These are phyloP conservation scores for Prosopocoilus inquinatus DNA, from an alignment of 2,888 invertebrate genomes.

Conservation along the genomic window DNA sequence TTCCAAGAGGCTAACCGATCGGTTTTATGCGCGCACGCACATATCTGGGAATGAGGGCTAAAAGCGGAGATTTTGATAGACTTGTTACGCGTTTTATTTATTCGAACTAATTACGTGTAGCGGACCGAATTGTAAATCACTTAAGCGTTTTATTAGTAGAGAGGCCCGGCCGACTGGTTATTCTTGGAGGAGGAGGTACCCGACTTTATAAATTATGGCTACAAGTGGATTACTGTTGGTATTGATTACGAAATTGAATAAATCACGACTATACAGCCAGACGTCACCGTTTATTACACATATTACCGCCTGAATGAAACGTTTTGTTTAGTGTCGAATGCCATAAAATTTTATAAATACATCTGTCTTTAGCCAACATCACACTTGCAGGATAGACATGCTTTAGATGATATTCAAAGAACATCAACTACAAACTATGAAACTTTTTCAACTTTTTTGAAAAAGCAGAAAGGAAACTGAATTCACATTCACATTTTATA, in stretches of 20 bases:
- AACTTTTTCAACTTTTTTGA: no score
- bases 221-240: slow-evolving; percentile 4
- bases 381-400: no score
- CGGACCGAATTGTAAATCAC: slow-evolving; percentile 1
- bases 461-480: no score
- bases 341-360: no score
- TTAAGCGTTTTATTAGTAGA: background rate
- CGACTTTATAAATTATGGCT: slow-evolving; percentile 1
- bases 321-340: background rate
- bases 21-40: background rate
- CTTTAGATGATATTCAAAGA: no score
- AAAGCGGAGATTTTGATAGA: background rate
- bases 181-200: background rate
- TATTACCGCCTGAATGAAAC: background rate
- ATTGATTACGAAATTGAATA: slow-evolving; percentile 7
- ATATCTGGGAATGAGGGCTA: background rate
- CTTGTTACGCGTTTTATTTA: slow-evolving; percentile 3
- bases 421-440: no score
- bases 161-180: background rate
- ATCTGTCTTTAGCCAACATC: no score
- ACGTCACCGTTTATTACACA: background rate
- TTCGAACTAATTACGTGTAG: background rate
- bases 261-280: slow-evolving; percentile 6
- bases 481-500: no score
- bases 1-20: background rate